These are phyloP conservation scores for Nerophis lumbriciformis DNA, from an alignment of 2,113 vertebrate genomes.

Conservation along the genomic window DNA sequence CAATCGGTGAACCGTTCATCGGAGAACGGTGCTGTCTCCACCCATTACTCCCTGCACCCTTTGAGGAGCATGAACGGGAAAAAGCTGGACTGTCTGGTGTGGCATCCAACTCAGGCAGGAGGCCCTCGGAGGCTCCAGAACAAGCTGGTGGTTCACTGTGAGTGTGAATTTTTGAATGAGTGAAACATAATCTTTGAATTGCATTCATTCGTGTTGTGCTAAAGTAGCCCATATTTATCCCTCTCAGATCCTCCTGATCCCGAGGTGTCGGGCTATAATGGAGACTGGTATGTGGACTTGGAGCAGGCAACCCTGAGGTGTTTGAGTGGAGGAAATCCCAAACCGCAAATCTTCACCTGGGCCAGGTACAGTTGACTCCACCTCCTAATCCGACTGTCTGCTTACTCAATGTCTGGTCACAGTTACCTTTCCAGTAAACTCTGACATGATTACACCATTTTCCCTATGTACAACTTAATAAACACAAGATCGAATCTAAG, in stretches of 20 bases:
- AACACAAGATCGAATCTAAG: too few relatives aligned
- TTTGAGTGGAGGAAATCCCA: constrained; percentile 77
- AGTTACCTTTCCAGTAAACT: constrained; percentile 11
- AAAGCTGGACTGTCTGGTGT: constrained; percentile 83
- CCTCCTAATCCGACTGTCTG: constrained; percentile 40
- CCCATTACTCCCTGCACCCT: constrained; percentile 79
- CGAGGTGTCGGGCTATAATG: constrained; percentile 51
- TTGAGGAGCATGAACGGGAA: constrained; percentile 81
- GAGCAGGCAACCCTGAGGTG: constrained; percentile 60
- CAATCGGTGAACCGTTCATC: constrained; percentile 56
- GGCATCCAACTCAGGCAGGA: constrained; percentile 68
- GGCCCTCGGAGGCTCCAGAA: constrained; percentile 73
- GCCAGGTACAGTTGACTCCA: constrained; percentile 68
- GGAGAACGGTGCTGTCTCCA: constrained; percentile 70
- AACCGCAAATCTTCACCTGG: constrained; percentile 79
- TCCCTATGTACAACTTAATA: too few relatives aligned
- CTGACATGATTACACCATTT: not conserved
- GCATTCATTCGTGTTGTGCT: not conserved
- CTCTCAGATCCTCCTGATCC: constrained; percentile 64
- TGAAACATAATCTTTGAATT: not conserved
- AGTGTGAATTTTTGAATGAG: constrained; percentile 31
- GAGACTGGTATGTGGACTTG: constrained; percentile 56
- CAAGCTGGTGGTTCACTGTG: constrained; percentile 80
- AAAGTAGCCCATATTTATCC: not conserved
- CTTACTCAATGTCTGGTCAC: constrained; percentile 22